Evolutionary conservation across 2,888 invertebrate species (phyloP).

Genomic region (Mesorhabditis spiculigera): DNA sequence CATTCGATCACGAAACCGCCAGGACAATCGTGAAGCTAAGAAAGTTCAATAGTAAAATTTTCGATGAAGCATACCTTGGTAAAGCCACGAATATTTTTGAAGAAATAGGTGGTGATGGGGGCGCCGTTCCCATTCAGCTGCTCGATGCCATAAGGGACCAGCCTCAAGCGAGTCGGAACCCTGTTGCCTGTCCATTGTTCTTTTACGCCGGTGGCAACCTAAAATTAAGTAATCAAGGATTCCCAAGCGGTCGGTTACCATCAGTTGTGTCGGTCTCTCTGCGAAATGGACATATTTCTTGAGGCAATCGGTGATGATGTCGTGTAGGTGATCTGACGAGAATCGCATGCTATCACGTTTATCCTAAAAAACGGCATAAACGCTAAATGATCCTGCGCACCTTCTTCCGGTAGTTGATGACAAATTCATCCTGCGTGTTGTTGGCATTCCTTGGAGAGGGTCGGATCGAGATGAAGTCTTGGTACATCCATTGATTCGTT

Average conservation of each 20-base stretch:
- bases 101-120: conserved; percentile 24
- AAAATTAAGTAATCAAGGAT: conserved; percentile 5
- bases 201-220: conserved; percentile 72
- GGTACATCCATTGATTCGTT: conserved; percentile 77
- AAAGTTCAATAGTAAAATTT: background rate
- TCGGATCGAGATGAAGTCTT: conserved; percentile 61
- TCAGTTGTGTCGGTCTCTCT: conserved; percentile 16
- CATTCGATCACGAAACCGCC: conserved; percentile 87
- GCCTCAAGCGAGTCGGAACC: conserved; percentile 81
- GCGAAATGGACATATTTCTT: conserved; percentile 42
- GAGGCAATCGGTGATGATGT: conserved; percentile 85
- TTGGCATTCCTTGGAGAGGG: conserved; percentile 57
- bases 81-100: conserved; percentile 34
- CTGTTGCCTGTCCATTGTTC: conserved; percentile 93
- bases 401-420: conserved; percentile 22
- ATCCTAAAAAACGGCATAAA: conserved; percentile 59
- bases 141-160: conserved; percentile 85
- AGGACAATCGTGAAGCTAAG: conserved; percentile 79
- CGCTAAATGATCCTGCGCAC: conserved; percentile 16
- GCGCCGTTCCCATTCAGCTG: conserved; percentile 64
- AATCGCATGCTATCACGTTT: conserved; percentile 91
- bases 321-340: conserved; percentile 87
- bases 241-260: background rate
- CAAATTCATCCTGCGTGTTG: conserved; percentile 27
- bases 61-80: conserved; percentile 18